phyloP scores from a whole-genome alignment of 1,140 invertebrate genomes.

The Bradysia coprophila region DNA sequence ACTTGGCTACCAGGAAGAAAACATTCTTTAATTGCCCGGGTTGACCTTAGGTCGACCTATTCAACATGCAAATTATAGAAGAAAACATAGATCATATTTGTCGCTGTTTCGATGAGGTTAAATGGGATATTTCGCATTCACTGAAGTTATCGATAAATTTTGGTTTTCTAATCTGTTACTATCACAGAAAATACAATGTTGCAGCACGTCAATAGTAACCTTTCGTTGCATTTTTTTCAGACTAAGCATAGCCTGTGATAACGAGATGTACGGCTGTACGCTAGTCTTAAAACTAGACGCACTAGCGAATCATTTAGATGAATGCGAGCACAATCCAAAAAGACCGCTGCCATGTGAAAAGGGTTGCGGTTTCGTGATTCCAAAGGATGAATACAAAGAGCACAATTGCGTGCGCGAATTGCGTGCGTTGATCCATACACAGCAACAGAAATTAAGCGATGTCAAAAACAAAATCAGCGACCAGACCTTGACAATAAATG shows the following conservation, averaged over 20 bases:
- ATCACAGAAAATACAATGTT: too few species aligned
- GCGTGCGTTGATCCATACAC: conserved; percentile 61
- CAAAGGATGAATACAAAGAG: conserved; percentile 85
- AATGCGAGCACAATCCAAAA: conserved; percentile 90
- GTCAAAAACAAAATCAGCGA: conserved; percentile 72
- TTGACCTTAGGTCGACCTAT: too few species aligned
- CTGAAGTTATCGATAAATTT: too few species aligned
- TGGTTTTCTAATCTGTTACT: too few species aligned
- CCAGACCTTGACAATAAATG: conserved; percentile 68
- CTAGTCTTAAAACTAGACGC: conserved; percentile 71
- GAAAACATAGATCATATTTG: too few species aligned
- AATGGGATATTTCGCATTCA: too few species aligned
- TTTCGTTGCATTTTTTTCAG: too few species aligned
- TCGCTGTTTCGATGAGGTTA: too few species aligned
- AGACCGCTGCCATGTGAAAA: conserved; percentile 80
- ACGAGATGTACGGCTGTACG: conserved; percentile 70
- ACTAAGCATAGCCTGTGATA: conserved; percentile 79
- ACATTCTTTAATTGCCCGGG: too few species aligned
- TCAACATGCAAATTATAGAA: too few species aligned
- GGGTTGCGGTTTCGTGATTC: conserved; percentile 83
- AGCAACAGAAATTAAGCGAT: conserved; percentile 68
- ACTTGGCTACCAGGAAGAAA: too few species aligned
- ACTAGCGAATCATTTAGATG: conserved; percentile 61
- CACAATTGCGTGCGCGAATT: conserved; percentile 88
- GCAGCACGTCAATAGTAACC: too few species aligned